Evolutionary conservation across 1,140 invertebrate species (phyloP).

Genomic region (Panagrolaimus sp.): DNA sequence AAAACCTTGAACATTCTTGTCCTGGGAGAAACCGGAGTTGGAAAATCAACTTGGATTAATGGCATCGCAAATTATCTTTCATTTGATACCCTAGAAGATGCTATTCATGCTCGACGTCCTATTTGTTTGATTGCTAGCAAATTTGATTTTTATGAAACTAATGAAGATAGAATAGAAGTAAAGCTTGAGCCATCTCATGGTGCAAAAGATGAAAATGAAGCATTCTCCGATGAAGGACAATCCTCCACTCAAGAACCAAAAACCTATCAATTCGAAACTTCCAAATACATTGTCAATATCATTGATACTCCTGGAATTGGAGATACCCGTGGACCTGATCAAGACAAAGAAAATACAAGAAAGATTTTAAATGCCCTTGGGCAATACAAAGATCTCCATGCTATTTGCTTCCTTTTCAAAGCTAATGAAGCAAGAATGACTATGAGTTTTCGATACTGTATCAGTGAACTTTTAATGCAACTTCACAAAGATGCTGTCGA

Average conservation of each 20-base stretch:
- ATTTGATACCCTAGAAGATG: too few relatives aligned
- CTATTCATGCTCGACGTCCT: too few relatives aligned
- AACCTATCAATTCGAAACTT: slow-evolving; percentile 7
- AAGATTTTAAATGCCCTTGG: background rate
- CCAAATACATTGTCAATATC: background rate
- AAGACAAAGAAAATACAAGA: background rate
- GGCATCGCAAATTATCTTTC: too few relatives aligned
- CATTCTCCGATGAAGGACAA: too few relatives aligned
- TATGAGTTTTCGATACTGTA: background rate
- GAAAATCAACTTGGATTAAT: too few relatives aligned
- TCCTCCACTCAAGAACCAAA: slow-evolving; percentile 24
- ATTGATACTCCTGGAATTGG: background rate
- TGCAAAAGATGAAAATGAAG: too few relatives aligned
- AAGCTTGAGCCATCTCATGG: too few relatives aligned
- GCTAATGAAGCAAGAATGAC: background rate
- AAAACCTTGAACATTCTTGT: too few relatives aligned
- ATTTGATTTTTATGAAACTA: too few relatives aligned
- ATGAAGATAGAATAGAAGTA: too few relatives aligned
- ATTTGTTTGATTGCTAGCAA: too few relatives aligned
- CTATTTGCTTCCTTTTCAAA: slow-evolving; percentile 9
- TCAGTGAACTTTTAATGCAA: background rate
- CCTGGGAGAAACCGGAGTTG: too few relatives aligned
- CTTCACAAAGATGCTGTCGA: background rate
- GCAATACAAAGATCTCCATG: background rate
- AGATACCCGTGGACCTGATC: background rate